Base-by-base conservation (phyloP, 2,113 vertebrate genomes). In the Zeus faber region DNA sequence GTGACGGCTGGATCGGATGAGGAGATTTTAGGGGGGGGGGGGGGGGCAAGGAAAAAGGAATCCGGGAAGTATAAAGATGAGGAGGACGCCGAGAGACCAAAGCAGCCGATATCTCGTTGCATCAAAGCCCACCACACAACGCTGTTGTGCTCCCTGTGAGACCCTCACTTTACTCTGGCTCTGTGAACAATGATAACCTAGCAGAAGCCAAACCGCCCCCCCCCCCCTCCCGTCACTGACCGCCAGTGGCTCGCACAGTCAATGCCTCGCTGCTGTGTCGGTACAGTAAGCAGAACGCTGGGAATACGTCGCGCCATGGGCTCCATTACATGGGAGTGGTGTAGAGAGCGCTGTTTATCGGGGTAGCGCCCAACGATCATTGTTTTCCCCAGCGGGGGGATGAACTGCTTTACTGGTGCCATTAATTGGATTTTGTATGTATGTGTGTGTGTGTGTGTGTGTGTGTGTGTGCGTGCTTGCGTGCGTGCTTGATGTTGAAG, bases 371-470 rank as follows among this genome's bases (percentile, higher is more conserved):
- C 20, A 14, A 50, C 67, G 52, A 72, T 64, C 35, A 54, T 47
- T 48, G 58, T 31, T 70, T 67, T 62, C 29, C 65, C 67, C 65
- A 51, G 10, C 49, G 55, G 65, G 47, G 48, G 60, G 48, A 76
- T 70, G 68, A 74, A 83, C 67, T 65, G 45, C 41, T 71, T 74
- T 69, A 44, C 49, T 29, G 50, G 49, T 51, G 62, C 46, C 24
- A 2, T 43, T 26, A 61, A 52, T 27, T 11, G 13, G 33, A 3
- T 37, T 29, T 33, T 46, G 58, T 54, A 54, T 29, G 57, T 57
- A 44, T 72, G 21, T 62, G 58, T 58, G 72, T 60, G 54, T 33
- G 68, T 40, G 52, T 20, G 37, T 13, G n/a, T 57, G 72, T 52
- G 24, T 29, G 10, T 26, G 22, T 17, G 22, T 47, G 45, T 47